Evolutionary conservation across 2,888 invertebrate species (phyloP).

Genomic region (Macrophya annulata): DNA sequence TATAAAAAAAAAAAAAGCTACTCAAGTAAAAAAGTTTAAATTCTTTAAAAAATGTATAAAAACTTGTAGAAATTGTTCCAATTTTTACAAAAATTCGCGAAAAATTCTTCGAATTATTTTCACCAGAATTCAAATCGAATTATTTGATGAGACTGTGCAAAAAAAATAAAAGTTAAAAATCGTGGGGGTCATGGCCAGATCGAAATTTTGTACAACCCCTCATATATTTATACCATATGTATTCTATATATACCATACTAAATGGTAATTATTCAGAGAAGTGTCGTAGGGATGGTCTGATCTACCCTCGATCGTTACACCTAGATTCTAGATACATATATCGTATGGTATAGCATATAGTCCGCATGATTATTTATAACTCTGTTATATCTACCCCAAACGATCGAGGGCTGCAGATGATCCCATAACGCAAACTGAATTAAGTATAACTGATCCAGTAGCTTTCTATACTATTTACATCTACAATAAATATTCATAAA

Average conservation of each 20-base stretch:
- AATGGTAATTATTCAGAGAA: slow-evolving; percentile 40
- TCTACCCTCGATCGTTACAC: slow-evolving; percentile 28
- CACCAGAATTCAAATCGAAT: too few relatives aligned
- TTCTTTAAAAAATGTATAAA: too few relatives aligned
- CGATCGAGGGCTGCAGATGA: slow-evolving; percentile 38
- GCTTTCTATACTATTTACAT: neutral
- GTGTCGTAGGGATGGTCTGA: neutral
- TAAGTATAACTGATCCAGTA: neutral
- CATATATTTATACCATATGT: too few relatives aligned
- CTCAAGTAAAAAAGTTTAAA: too few relatives aligned
- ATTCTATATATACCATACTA: neutral
- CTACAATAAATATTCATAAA: neutral
- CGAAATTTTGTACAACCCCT: too few relatives aligned
- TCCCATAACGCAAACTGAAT: neutral
- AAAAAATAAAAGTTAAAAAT: too few relatives aligned
- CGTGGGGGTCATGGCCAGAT: too few relatives aligned
- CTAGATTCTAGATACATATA: neutral
- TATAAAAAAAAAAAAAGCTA: too few relatives aligned
- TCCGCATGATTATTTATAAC: neutral
- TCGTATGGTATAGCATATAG: neutral
- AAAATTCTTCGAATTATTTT: too few relatives aligned
- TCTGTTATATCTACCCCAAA: slow-evolving; percentile 9
- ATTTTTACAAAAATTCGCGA: too few relatives aligned
- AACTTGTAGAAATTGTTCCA: too few relatives aligned
- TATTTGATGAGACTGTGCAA: too few relatives aligned